phyloP scores from a whole-genome alignment of 2,888 invertebrate genomes.

The Acrobasis consociella region DNA sequence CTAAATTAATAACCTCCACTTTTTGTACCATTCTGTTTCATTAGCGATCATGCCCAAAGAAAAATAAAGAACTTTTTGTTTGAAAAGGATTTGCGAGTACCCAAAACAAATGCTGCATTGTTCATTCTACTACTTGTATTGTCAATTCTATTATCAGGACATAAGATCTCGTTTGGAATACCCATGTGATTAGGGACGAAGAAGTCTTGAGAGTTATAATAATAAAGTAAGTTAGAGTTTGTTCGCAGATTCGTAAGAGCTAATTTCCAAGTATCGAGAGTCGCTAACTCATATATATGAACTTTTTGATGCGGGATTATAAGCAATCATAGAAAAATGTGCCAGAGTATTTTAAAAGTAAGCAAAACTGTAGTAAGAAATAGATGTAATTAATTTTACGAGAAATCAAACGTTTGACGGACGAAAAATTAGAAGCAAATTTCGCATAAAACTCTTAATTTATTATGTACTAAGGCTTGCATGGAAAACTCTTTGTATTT shows the following conservation, averaged over 20 bases:
- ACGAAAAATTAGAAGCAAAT: no score
- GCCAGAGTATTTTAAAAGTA: no score
- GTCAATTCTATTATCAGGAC: background rate
- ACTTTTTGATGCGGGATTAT: background rate
- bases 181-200: background rate
- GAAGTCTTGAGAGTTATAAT: constrained; percentile 4
- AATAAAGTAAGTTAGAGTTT: constrained; percentile 7
- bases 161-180: constrained; percentile 1
- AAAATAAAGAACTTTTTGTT: constrained; percentile 53
- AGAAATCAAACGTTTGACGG: no score
- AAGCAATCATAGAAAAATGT: background rate
- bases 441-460: no score
- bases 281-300: background rate
- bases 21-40: constrained; percentile 47
- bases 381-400: no score
- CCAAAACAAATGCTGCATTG: constrained; percentile 48
- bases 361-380: no score
- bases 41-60: constrained; percentile 42
- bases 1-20: constrained; percentile 37
- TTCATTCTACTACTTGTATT: constrained; percentile 30
- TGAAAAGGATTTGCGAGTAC: constrained; percentile 52
- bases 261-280: background rate
- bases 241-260: background rate
- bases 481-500: no score
- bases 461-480: no score